Evolutionary conservation across 1,140 invertebrate species (phyloP).

Genomic region (Araneus ventricosus): DNA sequence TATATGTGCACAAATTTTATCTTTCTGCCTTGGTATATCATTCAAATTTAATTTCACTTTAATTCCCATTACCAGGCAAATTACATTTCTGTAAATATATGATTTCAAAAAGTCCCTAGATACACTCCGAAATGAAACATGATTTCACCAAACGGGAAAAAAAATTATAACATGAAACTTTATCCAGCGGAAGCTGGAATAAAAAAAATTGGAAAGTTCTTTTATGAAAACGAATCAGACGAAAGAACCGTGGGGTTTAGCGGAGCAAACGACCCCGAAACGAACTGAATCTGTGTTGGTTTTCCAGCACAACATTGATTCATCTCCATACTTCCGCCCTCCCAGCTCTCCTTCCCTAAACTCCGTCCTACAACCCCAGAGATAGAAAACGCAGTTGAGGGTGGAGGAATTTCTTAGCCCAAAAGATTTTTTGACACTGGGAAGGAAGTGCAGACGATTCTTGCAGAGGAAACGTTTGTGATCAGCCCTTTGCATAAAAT

Average conservation of each 20-base stretch:
- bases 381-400: neutral
- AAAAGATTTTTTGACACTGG: constrained; percentile 31
- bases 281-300: constrained; percentile 24
- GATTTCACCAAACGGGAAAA: no score
- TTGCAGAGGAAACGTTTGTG: neutral
- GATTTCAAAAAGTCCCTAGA: no score
- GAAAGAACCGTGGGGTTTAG: neutral
- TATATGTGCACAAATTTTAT: no score
- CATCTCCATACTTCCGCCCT: constrained; percentile 16
- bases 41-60: no score
- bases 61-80: no score
- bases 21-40: no score
- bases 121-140: no score
- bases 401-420: neutral
- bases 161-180: no score
- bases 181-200: no score
- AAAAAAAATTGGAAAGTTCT: no score
- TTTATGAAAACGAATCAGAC: neutral
- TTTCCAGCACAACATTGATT: constrained; percentile 61
- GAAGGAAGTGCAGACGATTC: constrained; percentile 39
- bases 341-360: neutral
- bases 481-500: constrained; percentile 66
- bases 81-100: no score
- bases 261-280: constrained; percentile 39
- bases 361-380: neutral